Base-by-base conservation (phyloP, 2,113 vertebrate genomes). In the Hypocryptadius cinnamomeus region DNA sequence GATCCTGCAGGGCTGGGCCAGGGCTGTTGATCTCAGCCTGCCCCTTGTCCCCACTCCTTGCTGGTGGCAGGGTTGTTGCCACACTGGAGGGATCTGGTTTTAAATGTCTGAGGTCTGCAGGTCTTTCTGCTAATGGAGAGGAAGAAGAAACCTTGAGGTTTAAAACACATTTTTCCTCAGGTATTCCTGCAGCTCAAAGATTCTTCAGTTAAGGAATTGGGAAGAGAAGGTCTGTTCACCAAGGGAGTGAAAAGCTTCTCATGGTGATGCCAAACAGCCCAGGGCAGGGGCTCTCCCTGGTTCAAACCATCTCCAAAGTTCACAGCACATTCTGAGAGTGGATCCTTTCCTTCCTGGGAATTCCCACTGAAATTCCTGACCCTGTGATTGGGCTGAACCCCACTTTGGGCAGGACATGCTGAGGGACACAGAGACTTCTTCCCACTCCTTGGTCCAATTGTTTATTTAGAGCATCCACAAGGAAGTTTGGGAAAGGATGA, bases 251-350 rank as follows among this genome's bases (percentile, higher is more conserved):
- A 73, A 80, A 81, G 8, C 53, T 80, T 33, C 50, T 71, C 2
- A 0, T 54, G 31, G 31, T 31, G 60, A 39, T 86, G 80, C 40
- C 73, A 37, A n/a, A 48, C 4, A 78, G 51, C 21, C 23, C 50
- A 59, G 47, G 13, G 12, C n/a, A 44, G 68, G 37, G 37, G 10
- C 22, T 81, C 28, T 57, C 2, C 8, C n/a, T 23, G 0, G 0
- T 35, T 61, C 48, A 91, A 70, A 71, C 47, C 23, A 42, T 6
- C n/a, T 23, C 22, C 4, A 1, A 1, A 12, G 9, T 35, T 66
- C 48, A 35, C 47, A 82, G 44, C 6, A 4, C 5, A 1, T 18
- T 33, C n/a, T 78, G 72, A 13, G 70, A 20, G 24, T 8, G 45
- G 48, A 25, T 21, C 18, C 44, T 68, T 22, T 10, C 35, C 35